Base-by-base conservation (phyloP, 1,140 invertebrate species). In the Pentalonia nigronervosa region DNA sequence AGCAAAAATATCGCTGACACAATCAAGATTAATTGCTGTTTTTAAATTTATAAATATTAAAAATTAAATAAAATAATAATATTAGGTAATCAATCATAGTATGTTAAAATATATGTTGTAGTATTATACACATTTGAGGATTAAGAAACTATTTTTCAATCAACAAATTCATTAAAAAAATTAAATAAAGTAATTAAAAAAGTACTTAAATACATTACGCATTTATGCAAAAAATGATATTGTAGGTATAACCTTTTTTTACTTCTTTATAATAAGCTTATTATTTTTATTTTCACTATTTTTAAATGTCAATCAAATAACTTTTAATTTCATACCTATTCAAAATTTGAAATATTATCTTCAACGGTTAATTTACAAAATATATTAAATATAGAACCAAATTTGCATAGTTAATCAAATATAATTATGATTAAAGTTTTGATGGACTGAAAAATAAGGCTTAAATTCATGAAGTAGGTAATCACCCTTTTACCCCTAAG, bases 21-120 rank as follows among this genome's bases (percentile, higher is more conserved):
- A 86, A 86, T 86, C 41, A 47, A 30, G 84, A 86, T 86, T 47
- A 86, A 86, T 86, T 17, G 9, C 41, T 86, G 14, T 86, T 86
- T 86, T 30, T 86, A 47, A 47, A 86, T 76, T 76, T 76, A 47
- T 86, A 86, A 83, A 83, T 23, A 83, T 36, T 23, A 83, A 9
- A 83, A 36, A 17, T 45, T 45, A 45, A 23, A 14, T 45, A 47
- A 86, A 45, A 47, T 47, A 45, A 47, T 47, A 41, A 11, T 9
- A 47, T 47, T 30, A 30, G 41, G 30, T 45, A 86, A 67, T 67
- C n/a, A 67, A 67, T 67, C 60, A 67, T 67, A 67, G 4, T n/a
- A n/a, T 67, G 11, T n/a, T 17, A 11, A 67, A n/a, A 67, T 67
- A 67, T 67, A n/a, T 17, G 30, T n/a, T 67, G n/a, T n/a, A 7